These are phyloP conservation scores for Channa striata DNA, from an alignment of 2,797 vertebrate species.

Conservation along the genomic window DNA sequence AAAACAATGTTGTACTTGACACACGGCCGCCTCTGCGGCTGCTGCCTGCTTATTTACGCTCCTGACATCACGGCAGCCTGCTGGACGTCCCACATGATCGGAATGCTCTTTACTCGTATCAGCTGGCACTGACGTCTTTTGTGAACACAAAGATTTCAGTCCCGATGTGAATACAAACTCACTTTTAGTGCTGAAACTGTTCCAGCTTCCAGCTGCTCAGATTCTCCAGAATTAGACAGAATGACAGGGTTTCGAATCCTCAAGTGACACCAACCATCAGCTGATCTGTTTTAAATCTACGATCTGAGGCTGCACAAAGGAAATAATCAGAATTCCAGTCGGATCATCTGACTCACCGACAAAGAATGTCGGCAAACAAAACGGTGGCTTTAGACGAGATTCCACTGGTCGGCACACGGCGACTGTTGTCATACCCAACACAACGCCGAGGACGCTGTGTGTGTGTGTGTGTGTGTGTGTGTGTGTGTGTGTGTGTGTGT, in stretches of 20 bases:
- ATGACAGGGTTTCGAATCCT: too few relatives aligned
- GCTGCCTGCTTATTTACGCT: background rate
- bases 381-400: background rate
- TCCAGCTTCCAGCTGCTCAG: too few relatives aligned
- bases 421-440: background rate
- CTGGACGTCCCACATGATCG: too few relatives aligned
- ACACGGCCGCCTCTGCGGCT: background rate
- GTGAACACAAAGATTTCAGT: too few relatives aligned
- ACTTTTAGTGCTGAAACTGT: too few relatives aligned
- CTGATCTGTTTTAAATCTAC: background rate
- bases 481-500: constrained; percentile 3
- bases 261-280: too few relatives aligned
- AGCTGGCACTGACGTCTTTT: too few relatives aligned
- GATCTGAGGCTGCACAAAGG: background rate
- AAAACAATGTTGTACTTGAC: constrained; percentile 3
- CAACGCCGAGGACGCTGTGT: background rate
- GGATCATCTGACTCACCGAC: background rate
- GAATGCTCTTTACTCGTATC: too few relatives aligned
- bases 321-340: background rate
- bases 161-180: too few relatives aligned
- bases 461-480: too few relatives aligned
- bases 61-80: background rate
- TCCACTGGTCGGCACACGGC: background rate
- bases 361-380: background rate
- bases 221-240: too few relatives aligned